Evolutionary conservation across 2,113 vertebrate genomes (phyloP), one percentile per base, ranked within the genome.

Genomic region (Callionymus lyra): DNA sequence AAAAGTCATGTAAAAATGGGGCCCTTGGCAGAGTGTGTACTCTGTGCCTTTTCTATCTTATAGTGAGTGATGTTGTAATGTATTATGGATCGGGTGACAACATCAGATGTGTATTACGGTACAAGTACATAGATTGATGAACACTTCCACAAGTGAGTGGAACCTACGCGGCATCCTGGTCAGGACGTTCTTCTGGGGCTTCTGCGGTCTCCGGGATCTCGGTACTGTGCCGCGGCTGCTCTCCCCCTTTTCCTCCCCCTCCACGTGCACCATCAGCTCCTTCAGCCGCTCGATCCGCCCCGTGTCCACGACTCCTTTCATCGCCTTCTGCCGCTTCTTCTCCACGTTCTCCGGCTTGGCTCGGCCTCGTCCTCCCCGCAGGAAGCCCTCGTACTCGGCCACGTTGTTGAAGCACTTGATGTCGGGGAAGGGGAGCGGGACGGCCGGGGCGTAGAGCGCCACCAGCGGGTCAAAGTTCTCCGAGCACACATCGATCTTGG

Each of bases 351-450:
- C 79, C 2, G 84, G 81, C 32, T 86, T 86, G 39, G 84, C 63
- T 53, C 87, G 72, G n/a, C 73, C 78, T 1, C 84, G 84, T 38
- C 89, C 86, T 2, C 87, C 81, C 50, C 80, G 86, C 58, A 86
- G 59, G 6, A 93, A 93, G 72, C 88, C 88, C 74, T 92, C 90
- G 53, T 95, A 97, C 39, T 87, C 89, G 0, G 93, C 87, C 45
- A 97, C 72, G 68, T 97, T 95, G 79, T 95, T 94, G 50, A 95
- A 93, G 72, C 88, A 90, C 38, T 80, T 89, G 10, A 89, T 80
- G 14, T 87, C 77, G 0, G 91, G 92, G 41, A 79, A 91, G 2
- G 92, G 92, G 3, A 97, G 72, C 13, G 76, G 74, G 1, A 87
- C 82, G 2, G 59, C n/a, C 0, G 89, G 68, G 0, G 88, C 84